A percentile compares a stretch with the other conserved stretches of the same genome.
phyloP scores from a whole-genome alignment of 2,797 vertebrate species.

The Melanotaenia maccullochi region DNA sequence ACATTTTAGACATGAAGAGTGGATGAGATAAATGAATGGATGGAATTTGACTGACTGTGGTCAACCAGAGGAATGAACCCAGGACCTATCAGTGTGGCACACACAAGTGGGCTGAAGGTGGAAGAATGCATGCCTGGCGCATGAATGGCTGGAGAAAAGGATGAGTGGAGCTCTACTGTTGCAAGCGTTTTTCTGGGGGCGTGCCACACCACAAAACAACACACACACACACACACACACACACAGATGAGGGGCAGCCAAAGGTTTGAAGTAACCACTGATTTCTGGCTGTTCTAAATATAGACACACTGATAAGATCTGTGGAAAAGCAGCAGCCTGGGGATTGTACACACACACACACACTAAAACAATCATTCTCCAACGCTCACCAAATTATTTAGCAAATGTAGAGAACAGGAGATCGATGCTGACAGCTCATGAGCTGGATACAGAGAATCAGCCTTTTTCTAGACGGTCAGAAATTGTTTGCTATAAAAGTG shows the following conservation, averaged over 20 bases:
- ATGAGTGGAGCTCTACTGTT: slow-evolving; percentile 62
- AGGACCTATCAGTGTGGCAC: slow-evolving; percentile 44
- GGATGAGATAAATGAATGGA: slow-evolving; percentile 43
- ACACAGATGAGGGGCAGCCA: slow-evolving; percentile 58
- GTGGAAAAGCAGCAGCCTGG: slow-evolving; percentile 45
- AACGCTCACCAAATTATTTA: slow-evolving; percentile 41
- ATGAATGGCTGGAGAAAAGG: slow-evolving; percentile 34
- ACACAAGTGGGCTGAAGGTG: slow-evolving; percentile 32
- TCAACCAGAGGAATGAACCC: slow-evolving; percentile 56
- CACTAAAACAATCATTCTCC: slow-evolving; percentile 27
- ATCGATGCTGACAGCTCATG: slow-evolving; percentile 54
- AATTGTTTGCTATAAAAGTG: slow-evolving; percentile 6
- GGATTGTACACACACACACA: slow-evolving; percentile 12
- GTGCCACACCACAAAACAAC: slow-evolving; percentile 55
- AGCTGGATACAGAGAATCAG: slow-evolving; percentile 33
- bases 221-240: slow-evolving; percentile 16
- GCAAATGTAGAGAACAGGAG: slow-evolving; percentile 34
- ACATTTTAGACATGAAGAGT: not conserved
- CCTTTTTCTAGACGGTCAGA: slow-evolving; percentile 16
- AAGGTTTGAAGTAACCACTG: slow-evolving; percentile 70
- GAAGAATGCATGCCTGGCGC: slow-evolving; percentile 50
- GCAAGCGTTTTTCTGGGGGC: slow-evolving; percentile 58
- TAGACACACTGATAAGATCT: slow-evolving; percentile 73
- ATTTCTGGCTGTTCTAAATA: slow-evolving; percentile 76
- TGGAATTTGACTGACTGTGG: slow-evolving; percentile 61